Conservation (phyloP, 2,797 vertebrate genomes). For the Miichthys miiuy region DNA sequence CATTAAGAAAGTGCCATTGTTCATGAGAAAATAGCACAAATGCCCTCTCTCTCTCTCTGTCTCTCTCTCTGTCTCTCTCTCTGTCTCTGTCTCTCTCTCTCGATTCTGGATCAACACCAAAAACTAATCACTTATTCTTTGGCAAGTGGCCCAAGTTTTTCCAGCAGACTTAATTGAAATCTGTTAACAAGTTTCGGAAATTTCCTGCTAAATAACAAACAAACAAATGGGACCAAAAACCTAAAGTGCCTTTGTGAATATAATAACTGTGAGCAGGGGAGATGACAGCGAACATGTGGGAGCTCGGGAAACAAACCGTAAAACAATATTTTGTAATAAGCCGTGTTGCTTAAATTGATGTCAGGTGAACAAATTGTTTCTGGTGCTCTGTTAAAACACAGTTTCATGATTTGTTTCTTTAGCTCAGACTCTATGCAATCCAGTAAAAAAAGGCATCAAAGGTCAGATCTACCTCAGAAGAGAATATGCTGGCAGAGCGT, state of each 20-base stretch:
- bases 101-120: constrained; percentile 1
- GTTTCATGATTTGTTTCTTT: neutral
- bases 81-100: too few relatives aligned
- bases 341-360: neutral
- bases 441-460: neutral
- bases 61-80: too few relatives aligned
- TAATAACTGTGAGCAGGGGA: neutral
- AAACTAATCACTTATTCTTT: neutral
- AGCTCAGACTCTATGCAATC: neutral
- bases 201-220: constrained; percentile 2
- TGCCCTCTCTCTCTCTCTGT: too few relatives aligned
- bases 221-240: constrained; percentile 17
- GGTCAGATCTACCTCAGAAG: constrained; percentile 20
- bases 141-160: constrained; percentile 3
- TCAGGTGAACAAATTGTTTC: neutral
- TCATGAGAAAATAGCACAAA: neutral
- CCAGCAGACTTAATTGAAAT: constrained; percentile 17
- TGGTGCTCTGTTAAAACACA: neutral
- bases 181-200: constrained; percentile 13
- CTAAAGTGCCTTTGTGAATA: neutral
- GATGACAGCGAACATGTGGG: neutral
- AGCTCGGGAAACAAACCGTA: constrained; percentile 1
- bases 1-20: neutral
- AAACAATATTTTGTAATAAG: neutral
- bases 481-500: neutral